A percentile compares a stretch with the other conserved stretches of the same genome.
These are phyloP conservation scores for Phorcus lineatus DNA, from an alignment of 2,888 invertebrate species.

Conservation along the genomic window DNA sequence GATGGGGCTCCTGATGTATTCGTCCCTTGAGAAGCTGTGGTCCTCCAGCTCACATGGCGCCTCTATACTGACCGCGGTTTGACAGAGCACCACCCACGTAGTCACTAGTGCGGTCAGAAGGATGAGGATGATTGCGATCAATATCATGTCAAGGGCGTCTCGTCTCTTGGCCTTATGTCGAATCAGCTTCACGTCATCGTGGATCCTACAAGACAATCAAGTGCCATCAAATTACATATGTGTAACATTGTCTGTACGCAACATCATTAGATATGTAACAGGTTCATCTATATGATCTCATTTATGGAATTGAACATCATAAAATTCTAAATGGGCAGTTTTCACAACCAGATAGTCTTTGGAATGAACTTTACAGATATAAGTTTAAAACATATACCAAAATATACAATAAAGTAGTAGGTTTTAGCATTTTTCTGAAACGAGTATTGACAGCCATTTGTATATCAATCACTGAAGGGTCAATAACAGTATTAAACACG, in stretches of 20 bases:
- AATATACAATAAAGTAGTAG: too few species aligned
- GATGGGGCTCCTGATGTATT: conserved; percentile 31
- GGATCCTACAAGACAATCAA: conserved; percentile 1
- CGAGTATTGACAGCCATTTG: too few species aligned
- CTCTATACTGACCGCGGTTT: neutral
- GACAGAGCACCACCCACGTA: conserved; percentile 24
- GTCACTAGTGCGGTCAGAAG: conserved; percentile 28
- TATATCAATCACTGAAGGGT: too few species aligned
- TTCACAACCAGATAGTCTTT: too few species aligned
- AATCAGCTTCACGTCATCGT: neutral
- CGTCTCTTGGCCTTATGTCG: neutral
- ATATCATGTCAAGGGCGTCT: neutral
- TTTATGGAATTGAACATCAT: too few species aligned
- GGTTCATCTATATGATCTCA: too few species aligned
- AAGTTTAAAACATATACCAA: too few species aligned
- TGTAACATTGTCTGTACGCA: neutral
- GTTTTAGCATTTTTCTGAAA: too few species aligned
- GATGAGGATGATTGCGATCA: neutral
- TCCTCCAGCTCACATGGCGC: neutral
- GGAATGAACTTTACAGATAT: too few species aligned
- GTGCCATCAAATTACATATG: neutral
- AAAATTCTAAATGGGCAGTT: too few species aligned
- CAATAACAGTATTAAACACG: too few species aligned
- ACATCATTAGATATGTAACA: neutral
- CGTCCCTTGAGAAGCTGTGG: conserved; percentile 5